Conservation (phyloP, 2,797 vertebrate species). For the Coccyzus lansbergi region DNA sequence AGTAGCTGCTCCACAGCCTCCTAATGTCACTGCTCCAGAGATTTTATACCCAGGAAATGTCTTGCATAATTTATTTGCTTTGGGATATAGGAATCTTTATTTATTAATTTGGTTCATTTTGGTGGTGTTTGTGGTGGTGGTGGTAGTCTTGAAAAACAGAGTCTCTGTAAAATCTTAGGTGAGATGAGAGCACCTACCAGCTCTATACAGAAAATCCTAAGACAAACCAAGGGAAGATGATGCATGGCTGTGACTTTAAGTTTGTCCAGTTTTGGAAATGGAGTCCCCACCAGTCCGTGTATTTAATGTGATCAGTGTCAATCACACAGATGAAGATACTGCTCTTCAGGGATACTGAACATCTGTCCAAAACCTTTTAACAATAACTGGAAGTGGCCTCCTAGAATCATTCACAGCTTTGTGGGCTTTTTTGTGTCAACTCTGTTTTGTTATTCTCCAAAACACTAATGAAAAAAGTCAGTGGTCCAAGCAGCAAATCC, state of each 20-base stretch:
- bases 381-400: neutral
- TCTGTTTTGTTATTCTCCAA: neutral
- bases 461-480: neutral
- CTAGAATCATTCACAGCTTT: neutral
- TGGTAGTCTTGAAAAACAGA: neutral
- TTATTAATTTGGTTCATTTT: neutral
- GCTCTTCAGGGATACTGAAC: neutral
- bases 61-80: neutral
- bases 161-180: neutral
- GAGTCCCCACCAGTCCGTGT: neutral
- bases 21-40: neutral
- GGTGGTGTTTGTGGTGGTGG: neutral
- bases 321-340: neutral
- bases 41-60: neutral
- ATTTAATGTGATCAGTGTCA: neutral
- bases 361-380: neutral
- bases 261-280: neutral
- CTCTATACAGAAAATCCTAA: neutral
- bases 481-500: neutral
- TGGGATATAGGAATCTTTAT: neutral
- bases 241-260: neutral
- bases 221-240: neutral
- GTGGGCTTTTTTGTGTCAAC: neutral
- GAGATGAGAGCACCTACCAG: neutral
- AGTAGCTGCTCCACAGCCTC: conserved; percentile 25